Evolutionary conservation across 1,140 invertebrate genomes (phyloP).

Genomic region (Galleria mellonella): DNA sequence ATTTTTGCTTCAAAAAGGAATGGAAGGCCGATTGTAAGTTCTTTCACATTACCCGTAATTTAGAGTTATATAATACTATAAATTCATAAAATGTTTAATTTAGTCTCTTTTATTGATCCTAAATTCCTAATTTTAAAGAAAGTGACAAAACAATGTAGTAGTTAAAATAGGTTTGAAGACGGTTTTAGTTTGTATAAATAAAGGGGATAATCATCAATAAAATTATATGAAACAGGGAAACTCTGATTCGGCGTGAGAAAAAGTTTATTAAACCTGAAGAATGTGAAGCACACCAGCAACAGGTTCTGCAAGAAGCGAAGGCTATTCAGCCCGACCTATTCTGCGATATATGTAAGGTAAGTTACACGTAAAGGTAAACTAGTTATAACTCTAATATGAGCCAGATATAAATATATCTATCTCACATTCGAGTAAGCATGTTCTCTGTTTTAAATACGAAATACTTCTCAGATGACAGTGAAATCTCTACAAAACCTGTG

Average conservation of each 20-base stretch:
- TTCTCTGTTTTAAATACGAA: no score
- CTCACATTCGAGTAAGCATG: no score
- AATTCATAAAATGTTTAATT: neutral
- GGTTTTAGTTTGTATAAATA: no score
- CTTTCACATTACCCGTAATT: neutral
- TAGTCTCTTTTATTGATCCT: no score
- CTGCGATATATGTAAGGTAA: conserved; percentile 57
- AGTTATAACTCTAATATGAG: neutral
- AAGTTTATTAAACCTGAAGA: conserved; percentile 26
- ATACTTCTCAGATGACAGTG: no score
- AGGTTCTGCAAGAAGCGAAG: conserved; percentile 6
- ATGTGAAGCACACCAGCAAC: conserved; percentile 6
- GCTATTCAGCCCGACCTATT: conserved; percentile 29
- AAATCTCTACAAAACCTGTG: no score
- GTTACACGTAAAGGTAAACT: no score
- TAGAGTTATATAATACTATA: conserved; percentile 1
- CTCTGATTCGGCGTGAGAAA: conserved; percentile 47
- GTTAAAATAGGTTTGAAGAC: no score
- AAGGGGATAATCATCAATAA: no score
- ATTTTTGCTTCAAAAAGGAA: conserved; percentile 32
- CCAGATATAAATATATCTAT: no score
- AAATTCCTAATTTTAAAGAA: no score
- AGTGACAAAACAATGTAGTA: no score
- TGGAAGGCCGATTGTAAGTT: conserved; percentile 48
- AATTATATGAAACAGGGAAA: conserved; percentile 21